Evolutionary conservation across 2,888 invertebrate genomes (phyloP), one percentile per base, ranked within the genome.

Genomic region (Abrostola tripartita): DNA sequence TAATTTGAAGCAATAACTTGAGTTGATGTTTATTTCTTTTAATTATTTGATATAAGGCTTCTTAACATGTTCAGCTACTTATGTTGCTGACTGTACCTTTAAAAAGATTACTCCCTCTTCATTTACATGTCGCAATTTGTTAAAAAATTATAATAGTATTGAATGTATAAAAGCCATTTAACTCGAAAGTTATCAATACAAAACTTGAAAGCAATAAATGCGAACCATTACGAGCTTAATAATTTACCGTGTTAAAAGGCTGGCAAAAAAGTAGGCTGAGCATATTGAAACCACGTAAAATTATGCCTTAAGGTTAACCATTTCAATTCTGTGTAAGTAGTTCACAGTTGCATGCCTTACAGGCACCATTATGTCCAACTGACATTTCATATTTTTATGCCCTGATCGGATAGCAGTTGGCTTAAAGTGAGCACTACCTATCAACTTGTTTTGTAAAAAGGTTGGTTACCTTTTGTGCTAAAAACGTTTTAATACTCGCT

Each of bases 371-470:
- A 55, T n/a, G 40, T 6, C 12, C 38, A 65, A 24, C 51, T 49
- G 47, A 38, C 51, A 50, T 40, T 65, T 36, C 35, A 47, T 41
- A 35, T 36, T 52, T 52, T 53, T 50, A 12, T 40, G 10, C 5
- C n/a, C 8, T 11, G 55, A 55, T 56, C 14, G 36, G n/a, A 36
- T 42, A 10, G 37, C 54, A 52, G 52, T 60, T 52, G 52, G 52
- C 40, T 51, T 35, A 52, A 36, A 52, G 44, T 24, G 44, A 24
- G 44, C 44, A 47, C 10, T 47, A 47, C 14, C 44, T 47, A 47
- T 47, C 44, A 9, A 47, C 74, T 72, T 68, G 81, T 82, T 66
- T 79, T 82, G 37, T n/a, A 11, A 50, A 50, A 50, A 50, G 9
- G 9, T 0, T 11, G n/a, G 9, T 0, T 11, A 6, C n/a, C 5